Evolutionary conservation across 1,140 invertebrate species (phyloP).

Genomic region (Drosophila pseudoobscura): DNA sequence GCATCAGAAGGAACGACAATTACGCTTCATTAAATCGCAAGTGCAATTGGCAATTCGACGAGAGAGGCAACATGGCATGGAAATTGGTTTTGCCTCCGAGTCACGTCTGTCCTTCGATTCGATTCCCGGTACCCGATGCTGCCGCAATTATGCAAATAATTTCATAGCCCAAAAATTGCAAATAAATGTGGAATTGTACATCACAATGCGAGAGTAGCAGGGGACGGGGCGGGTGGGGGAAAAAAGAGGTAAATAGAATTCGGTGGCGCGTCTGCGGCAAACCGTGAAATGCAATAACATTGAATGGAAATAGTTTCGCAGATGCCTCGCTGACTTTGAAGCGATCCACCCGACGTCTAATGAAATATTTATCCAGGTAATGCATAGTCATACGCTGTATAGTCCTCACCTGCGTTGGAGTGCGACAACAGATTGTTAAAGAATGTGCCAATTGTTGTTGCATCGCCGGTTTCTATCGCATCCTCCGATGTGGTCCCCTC

Average conservation of each 20-base stretch:
- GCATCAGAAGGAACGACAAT: conserved; percentile 55
- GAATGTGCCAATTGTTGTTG: conserved; percentile 82
- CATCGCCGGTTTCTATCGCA: conserved; percentile 58
- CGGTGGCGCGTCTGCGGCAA: conserved; percentile 31
- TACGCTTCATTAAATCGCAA: conserved; percentile 79
- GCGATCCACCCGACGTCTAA: conserved; percentile 33
- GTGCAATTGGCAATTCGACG: conserved; percentile 64
- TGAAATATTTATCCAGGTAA: conserved; percentile 64
- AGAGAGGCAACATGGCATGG: conserved; percentile 25
- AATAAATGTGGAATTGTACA: conserved; percentile 59
- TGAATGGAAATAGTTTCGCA: conserved; percentile 68
- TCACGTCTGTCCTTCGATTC: conserved; percentile 25
- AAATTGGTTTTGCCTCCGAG: conserved; percentile 40
- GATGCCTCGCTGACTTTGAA: conserved; percentile 37
- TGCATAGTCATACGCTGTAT: conserved; percentile 25
- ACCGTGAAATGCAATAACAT: conserved; percentile 76
- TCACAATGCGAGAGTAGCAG: conserved; percentile 31
- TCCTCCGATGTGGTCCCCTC: conserved; percentile 21
- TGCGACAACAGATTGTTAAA: conserved; percentile 82
- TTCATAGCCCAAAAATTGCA: conserved; percentile 65
- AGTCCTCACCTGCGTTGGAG: conserved; percentile 80
- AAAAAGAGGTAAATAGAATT: conserved; percentile 11
- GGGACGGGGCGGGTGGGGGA: not conserved
- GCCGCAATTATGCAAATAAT: conserved; percentile 76
- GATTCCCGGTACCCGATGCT: not conserved